Evolutionary conservation across 2,888 invertebrate genomes (phyloP).

Genomic region (Tethea ocularis): DNA sequence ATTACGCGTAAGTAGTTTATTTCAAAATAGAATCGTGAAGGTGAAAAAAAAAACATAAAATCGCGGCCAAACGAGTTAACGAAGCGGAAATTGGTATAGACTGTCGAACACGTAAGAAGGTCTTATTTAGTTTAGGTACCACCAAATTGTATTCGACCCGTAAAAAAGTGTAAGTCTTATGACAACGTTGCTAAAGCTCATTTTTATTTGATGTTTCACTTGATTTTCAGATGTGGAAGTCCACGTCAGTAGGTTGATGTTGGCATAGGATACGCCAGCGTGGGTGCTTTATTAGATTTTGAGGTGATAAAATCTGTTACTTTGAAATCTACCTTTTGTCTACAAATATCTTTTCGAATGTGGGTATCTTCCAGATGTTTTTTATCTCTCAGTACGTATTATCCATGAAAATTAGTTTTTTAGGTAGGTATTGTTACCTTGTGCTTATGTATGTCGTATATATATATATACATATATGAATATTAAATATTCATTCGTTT

Average conservation of each 20-base stretch:
- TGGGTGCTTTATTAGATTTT: slow-evolving; percentile 40
- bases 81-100: slow-evolving; percentile 57
- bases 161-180: slow-evolving; percentile 26
- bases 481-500: too few species aligned
- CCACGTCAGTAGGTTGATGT: slow-evolving; percentile 39
- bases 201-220: slow-evolving; percentile 20
- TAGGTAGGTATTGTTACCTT: too few species aligned
- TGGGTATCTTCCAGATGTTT: background rate
- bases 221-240: slow-evolving; percentile 17
- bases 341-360: background rate
- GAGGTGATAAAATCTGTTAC: slow-evolving; percentile 39
- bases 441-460: too few species aligned
- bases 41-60: slow-evolving; percentile 36
- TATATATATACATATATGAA: too few species aligned
- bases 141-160: slow-evolving; percentile 23
- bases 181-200: slow-evolving; percentile 27
- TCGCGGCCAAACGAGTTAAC: slow-evolving; percentile 46
- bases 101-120: slow-evolving; percentile 47
- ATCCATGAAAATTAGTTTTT: too few species aligned
- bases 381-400: too few species aligned
- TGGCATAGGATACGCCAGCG: slow-evolving; percentile 53
- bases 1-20: slow-evolving; percentile 20
- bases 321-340: slow-evolving; percentile 6
- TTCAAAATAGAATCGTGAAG: slow-evolving; percentile 22
- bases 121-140: slow-evolving; percentile 45